Conservation (phyloP, 2,113 vertebrate species). For the Oryzias curvinotus region DNA sequence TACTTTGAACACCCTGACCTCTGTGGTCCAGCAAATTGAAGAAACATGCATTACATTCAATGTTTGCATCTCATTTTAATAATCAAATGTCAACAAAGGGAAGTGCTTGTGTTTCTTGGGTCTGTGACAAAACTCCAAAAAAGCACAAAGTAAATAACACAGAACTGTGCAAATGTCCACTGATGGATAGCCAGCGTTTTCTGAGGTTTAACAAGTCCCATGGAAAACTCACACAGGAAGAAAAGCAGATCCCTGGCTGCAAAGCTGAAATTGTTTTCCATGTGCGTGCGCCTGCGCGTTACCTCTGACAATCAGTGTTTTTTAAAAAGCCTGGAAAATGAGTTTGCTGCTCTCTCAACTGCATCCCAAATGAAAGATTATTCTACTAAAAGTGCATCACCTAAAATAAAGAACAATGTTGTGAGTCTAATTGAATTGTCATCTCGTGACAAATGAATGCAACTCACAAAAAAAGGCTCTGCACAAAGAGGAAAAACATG, state of each 20-base stretch:
- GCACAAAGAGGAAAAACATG: not conserved
- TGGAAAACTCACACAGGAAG: conserved; percentile 20
- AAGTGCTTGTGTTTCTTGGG: too few species aligned
- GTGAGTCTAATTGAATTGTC: conserved; percentile 42
- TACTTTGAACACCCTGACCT: conserved; percentile 16
- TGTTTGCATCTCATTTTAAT: too few species aligned
- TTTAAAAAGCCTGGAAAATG: conserved; percentile 79
- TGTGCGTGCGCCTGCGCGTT: conserved; percentile 32
- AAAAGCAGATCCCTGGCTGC: conserved; percentile 50
- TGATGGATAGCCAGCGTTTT: conserved; percentile 31
- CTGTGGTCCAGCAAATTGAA: not conserved
- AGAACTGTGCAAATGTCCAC: too few species aligned
- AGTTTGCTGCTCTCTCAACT: conserved; percentile 33
- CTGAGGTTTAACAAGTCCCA: conserved; percentile 32
- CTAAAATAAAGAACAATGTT: conserved; percentile 37
- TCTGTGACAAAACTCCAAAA: not conserved
- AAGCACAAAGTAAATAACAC: conserved; percentile 18
- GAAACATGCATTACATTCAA: too few species aligned
- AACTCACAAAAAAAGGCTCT: conserved; percentile 14
- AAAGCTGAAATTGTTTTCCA: conserved; percentile 36
- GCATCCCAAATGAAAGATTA: conserved; percentile 52
- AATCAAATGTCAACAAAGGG: too few species aligned
- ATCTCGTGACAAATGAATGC: conserved; percentile 48
- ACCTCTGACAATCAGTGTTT: conserved; percentile 59
- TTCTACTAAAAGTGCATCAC: conserved; percentile 27